Base-by-base conservation (phyloP, 2,797 vertebrate species). In the Phrynocephalus forsythii region DNA sequence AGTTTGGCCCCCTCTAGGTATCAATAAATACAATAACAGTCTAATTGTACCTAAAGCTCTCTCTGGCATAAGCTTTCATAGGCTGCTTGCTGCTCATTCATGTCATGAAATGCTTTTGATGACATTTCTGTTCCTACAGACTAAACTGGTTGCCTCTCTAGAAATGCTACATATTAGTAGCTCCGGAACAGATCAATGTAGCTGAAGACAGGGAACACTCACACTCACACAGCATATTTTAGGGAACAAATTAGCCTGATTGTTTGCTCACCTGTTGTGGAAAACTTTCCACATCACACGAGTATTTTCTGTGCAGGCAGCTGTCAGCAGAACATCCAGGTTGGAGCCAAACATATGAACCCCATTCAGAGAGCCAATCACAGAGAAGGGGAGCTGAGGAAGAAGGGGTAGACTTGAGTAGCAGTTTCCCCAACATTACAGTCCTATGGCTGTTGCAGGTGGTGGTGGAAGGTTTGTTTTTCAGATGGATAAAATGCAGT, bases 291-390 rank as follows among this genome's bases (percentile, higher is more conserved):
- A 98, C 84, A 97, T 96, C 92, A 99, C 97, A 1, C 92, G 97
- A 3, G 97, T 98, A 33, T 98, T 97, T 44, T 97, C 96, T 0
- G 98, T 98, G 92, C 96, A 96, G 44, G 97, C 97, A 88, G 96
- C 94, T 79, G 94, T 96, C 92, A 99, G 86, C 50, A 94, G 88
- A 0, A 96, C 98, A 16, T 96, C 97, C 88, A 98, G 97, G 48
- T 98, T 98, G 2, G 95, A 97, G 10, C 98, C 98, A n/a, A 99
- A 99, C 98, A 99, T 98, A 95, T 99, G 98, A 3, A 98, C 98
- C 1, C 98, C 98, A 24, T 98, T 98, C 71, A 99, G 95, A 13
- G 98, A 98, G 73, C 98, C 98, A 69, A 99, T 98, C 90, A 98
- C 95, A 2, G 98, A 98, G 94, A 99, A 99, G 0, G 98, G 97